Base-by-base conservation (phyloP, 2,113 vertebrate genomes). In the Columba janthina region DNA sequence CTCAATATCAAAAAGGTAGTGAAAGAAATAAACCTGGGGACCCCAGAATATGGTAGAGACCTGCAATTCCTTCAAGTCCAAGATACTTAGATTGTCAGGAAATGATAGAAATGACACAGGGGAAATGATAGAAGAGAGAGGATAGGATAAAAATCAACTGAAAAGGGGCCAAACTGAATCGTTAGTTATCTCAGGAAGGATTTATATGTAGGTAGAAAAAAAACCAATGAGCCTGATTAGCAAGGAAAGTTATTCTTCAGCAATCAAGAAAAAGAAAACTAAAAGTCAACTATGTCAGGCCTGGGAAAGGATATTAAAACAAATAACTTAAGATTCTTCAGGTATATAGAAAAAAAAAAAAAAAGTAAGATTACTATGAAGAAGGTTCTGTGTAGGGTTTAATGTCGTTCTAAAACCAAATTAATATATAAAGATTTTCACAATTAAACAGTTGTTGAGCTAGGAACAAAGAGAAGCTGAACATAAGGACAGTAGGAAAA, bases 1-100 rank as follows among this genome's bases (percentile, higher is more conserved):
- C 25, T 81, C 87, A 91, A 94, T 88, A 89, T 88, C 70, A 72
- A 88, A 96, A 87, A 78, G 32, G 6, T 69, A 46, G n/a, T 7
- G 6, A 84, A 84, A 80, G 17, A 81, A 87, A 14, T 54, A 70
- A 58, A 84, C 34, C 12, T 56, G 51, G 91, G 36, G 36, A 62
- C 18, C 16, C 2, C 26, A 77, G 72, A 69, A 62, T 66, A 66
- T 7, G 14, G 26, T 5, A 73, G 21, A 89, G 31, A 5, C 15
- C 46, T 66, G 21, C 7, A 83, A 77, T 44, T 89, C 8, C 56
- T 42, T 73, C 12, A 48, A 54, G 28, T 38, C 24, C 26, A 61
- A 76, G 34, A 48, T 14, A 24, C 5, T 50, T 73, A 76, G 78
- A 72, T n/a, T 69, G 20, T 22, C 18, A 36, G 36, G 36, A 36